These are phyloP conservation scores for Aleiodes testaceus DNA, from an alignment of 2,888 invertebrate species.

Conservation along the genomic window DNA sequence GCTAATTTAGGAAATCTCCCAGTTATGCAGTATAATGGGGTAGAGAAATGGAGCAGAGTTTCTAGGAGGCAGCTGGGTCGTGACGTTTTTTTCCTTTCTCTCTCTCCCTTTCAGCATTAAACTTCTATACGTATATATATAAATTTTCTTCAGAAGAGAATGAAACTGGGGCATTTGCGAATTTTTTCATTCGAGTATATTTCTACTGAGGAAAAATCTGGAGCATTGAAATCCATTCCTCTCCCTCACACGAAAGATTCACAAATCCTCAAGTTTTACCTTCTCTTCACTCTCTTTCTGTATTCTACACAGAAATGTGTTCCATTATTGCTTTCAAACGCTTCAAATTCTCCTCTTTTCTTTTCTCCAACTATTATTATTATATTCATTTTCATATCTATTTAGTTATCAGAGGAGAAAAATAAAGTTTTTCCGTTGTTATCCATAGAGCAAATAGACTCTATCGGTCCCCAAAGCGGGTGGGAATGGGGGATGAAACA, in stretches of 20 bases:
- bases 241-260: background rate
- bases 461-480: background rate
- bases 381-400: too few relatives aligned
- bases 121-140: too few relatives aligned
- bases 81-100: background rate
- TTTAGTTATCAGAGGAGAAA: background rate
- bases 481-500: slow-evolving; percentile 28
- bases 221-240: slow-evolving; percentile 9
- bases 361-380: too few relatives aligned
- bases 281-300: background rate
- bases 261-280: background rate
- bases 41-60: slow-evolving; percentile 22
- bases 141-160: background rate
- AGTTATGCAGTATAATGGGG: slow-evolving; percentile 13
- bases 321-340: slow-evolving; percentile 10
- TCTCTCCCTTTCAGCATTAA: background rate
- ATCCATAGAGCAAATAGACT: background rate
- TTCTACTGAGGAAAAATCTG: slow-evolving; percentile 15
- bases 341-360: background rate
- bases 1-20: slow-evolving; percentile 10
- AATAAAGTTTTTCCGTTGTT: background rate
- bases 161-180: slow-evolving; percentile 1
- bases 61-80: slow-evolving; percentile 19
- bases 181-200: slow-evolving; percentile 8
- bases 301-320: slow-evolving; percentile 1